A percentile compares a stretch with the other conserved stretches of the same genome.
These are phyloP conservation scores for Manis javanica DNA, from an alignment of 2,797 vertebrate species.

Conservation along the genomic window DNA sequence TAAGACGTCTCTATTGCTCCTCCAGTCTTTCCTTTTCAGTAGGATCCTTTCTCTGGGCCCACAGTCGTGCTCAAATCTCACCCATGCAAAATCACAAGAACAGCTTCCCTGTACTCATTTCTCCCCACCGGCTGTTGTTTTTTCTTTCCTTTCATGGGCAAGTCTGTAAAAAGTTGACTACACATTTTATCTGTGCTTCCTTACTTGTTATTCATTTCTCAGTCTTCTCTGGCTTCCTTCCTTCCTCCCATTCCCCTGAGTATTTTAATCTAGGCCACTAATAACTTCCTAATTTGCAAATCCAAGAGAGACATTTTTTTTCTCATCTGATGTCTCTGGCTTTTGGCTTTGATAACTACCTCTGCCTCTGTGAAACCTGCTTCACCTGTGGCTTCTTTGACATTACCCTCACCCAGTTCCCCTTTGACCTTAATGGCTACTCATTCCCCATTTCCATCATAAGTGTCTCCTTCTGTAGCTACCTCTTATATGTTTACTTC, in stretches of 20 bases:
- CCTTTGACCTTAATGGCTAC: conserved; percentile 2
- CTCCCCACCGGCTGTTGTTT: not conserved
- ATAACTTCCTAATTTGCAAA: conserved; percentile 34
- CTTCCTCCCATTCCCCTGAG: not conserved
- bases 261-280: not conserved
- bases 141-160: not conserved
- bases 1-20: not conserved
- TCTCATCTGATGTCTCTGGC: conserved; percentile 39
- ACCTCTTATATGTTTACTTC: not conserved
- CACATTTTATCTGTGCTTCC: not conserved
- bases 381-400: not conserved
- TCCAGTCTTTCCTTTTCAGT: not conserved
- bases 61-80: not conserved
- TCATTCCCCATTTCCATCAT: not conserved
- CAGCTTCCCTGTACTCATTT: not conserved
- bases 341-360: conserved; percentile 60
- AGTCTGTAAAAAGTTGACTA: not conserved
- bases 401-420: not conserved
- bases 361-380: conserved; percentile 31
- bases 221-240: not conserved
- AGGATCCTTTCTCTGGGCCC: not conserved
- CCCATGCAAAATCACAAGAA: not conserved
- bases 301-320: not conserved
- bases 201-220: not conserved
- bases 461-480: not conserved